Conservation (phyloP, 2,113 vertebrate genomes). For the Callipepla squamata region DNA sequence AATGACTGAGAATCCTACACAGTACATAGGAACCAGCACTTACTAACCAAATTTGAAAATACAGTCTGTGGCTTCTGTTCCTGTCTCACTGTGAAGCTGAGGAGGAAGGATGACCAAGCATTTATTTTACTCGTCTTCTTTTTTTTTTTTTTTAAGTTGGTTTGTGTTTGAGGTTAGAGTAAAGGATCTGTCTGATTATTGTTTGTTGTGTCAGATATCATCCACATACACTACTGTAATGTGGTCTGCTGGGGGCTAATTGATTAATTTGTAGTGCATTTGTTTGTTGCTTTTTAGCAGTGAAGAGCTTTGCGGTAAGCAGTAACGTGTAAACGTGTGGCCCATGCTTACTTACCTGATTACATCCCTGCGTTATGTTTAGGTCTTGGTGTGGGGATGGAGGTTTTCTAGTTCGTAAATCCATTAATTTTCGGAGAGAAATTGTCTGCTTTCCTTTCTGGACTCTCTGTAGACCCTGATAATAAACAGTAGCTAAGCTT, state of each 20-base stretch:
- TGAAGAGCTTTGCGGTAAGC: not conserved
- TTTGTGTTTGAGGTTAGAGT: not conserved
- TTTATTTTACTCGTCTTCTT: not conserved
- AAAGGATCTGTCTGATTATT: not conserved
- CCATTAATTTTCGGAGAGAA: conserved; percentile 12
- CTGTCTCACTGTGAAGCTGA: not conserved
- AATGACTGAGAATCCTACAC: not conserved
- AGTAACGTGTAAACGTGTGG: not conserved
- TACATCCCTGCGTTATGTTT: not conserved
- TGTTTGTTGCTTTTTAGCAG: not conserved
- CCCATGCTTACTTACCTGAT: not conserved
- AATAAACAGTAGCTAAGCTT: not conserved
- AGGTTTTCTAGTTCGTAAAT: not conserved
- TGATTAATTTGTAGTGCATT: not conserved
- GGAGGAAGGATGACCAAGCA: not conserved
- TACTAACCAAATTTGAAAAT: not conserved
- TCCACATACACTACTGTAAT: not conserved
- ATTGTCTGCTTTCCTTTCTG: conserved; percentile 4
- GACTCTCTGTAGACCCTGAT: not conserved
- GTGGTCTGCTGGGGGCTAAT: not conserved
- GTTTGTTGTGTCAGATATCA: not conserved
- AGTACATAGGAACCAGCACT: not conserved
- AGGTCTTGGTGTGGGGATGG: not conserved
- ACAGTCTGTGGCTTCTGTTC: not conserved
- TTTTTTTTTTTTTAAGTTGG: not conserved